Percentiles rank a stretch among this genome's conserved stretches.
phyloP scores from a whole-genome alignment of 2,113 vertebrate genomes.

The Turnix velox region DNA sequence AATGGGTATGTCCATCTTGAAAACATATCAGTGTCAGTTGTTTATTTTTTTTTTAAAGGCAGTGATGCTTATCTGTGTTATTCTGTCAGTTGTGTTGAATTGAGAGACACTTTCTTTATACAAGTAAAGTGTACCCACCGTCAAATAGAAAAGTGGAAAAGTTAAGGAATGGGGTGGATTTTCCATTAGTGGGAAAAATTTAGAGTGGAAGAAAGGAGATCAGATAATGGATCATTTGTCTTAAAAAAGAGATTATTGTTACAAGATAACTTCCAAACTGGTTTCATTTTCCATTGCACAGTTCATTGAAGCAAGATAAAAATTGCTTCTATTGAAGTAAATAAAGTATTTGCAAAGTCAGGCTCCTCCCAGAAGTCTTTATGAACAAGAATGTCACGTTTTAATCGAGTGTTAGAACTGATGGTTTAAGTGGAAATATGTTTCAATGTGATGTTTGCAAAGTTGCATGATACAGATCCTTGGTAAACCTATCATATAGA shows the following conservation, averaged over 20 bases:
- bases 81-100: not conserved
- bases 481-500: not conserved
- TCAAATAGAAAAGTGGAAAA: not conserved
- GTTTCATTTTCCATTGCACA: not conserved
- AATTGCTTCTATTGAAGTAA: not conserved
- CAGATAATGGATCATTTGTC: not conserved
- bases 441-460: not conserved
- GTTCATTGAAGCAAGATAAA: not conserved
- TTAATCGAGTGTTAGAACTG: not conserved
- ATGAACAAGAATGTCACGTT: not conserved
- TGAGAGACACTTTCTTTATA: not conserved
- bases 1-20: not conserved
- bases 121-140: not conserved
- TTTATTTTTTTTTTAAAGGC: not conserved
- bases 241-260: not conserved
- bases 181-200: not conserved
- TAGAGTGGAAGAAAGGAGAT: not conserved
- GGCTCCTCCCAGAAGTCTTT: not conserved
- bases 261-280: not conserved
- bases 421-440: not conserved
- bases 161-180: not conserved
- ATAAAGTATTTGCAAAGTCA: not conserved
- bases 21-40: not conserved
- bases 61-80: not conserved
- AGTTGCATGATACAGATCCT: fast-evolving